Conservation (phyloP, 2,797 vertebrate genomes). For the Anabacerthia variegaticeps region DNA sequence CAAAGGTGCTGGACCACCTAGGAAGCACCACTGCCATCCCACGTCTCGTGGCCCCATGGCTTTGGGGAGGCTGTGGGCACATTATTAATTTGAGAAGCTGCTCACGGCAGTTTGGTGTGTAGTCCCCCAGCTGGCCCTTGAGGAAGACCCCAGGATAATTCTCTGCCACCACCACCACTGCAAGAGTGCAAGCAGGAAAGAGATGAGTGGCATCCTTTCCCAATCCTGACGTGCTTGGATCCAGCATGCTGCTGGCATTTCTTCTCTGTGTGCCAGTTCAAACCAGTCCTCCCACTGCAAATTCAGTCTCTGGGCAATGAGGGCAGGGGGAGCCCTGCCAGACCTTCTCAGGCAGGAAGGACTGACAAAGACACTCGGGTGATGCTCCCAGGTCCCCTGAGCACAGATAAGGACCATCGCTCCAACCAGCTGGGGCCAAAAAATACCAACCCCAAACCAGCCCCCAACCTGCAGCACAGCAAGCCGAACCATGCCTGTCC, state of each 20-base stretch:
- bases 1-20: neutral
- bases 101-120: neutral
- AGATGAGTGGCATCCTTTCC: neutral
- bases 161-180: neutral
- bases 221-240: accelerated
- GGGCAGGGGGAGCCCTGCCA: neutral
- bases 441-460: neutral
- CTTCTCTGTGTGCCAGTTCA: accelerated
- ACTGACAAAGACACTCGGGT: accelerated
- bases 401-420: neutral
- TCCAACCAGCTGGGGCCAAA: neutral
- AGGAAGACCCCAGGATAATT: neutral
- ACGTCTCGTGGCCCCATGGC: neutral
- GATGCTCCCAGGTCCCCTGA: neutral
- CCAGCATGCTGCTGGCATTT: accelerated
- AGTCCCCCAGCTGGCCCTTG: neutral
- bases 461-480: neutral
- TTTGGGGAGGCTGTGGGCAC: neutral
- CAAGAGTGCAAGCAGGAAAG: neutral
- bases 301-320: neutral
- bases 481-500: neutral
- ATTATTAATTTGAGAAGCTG: neutral
- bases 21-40: neutral
- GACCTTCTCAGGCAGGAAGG: neutral
- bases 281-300: neutral